Conservation (phyloP, 2,888 invertebrate genomes). For the Hanleya hanleyi region DNA sequence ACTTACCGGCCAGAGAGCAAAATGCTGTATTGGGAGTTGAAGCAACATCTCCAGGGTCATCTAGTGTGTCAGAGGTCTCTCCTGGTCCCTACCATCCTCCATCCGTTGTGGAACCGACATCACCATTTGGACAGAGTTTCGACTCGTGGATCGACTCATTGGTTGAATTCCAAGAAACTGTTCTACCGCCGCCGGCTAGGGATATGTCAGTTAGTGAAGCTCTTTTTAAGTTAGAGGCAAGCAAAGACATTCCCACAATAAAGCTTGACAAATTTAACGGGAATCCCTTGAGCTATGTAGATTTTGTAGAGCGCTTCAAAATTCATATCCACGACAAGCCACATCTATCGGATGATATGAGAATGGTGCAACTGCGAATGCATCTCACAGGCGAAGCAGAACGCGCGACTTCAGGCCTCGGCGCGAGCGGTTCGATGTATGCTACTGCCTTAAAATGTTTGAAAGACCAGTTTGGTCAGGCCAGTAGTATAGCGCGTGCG, state of each 20-base stretch:
- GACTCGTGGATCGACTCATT: background rate
- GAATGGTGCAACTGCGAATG: constrained; percentile 20
- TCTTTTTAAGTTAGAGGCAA: constrained; percentile 9
- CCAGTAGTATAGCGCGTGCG: constrained; percentile 13
- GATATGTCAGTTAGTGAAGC: constrained; percentile 8
- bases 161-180: constrained; percentile 3
- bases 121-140: background rate
- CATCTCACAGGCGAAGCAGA: constrained; percentile 16
- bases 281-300: constrained; percentile 11
- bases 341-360: constrained; percentile 12
- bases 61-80: no score
- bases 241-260: constrained; percentile 1
- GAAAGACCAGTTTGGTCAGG: constrained; percentile 19
- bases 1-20: background rate
- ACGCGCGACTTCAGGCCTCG: constrained; percentile 11
- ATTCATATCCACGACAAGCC: constrained; percentile 23
- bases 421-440: constrained; percentile 11
- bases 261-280: constrained; percentile 3
- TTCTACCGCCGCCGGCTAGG: background rate
- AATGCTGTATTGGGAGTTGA: no score
- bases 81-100: background rate
- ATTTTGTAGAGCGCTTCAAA: constrained; percentile 24
- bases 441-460: constrained; percentile 15
- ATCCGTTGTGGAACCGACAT: background rate
- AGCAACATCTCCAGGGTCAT: no score